Base-by-base conservation (phyloP, 2,888 invertebrate genomes). In the Volucella zonaria region DNA sequence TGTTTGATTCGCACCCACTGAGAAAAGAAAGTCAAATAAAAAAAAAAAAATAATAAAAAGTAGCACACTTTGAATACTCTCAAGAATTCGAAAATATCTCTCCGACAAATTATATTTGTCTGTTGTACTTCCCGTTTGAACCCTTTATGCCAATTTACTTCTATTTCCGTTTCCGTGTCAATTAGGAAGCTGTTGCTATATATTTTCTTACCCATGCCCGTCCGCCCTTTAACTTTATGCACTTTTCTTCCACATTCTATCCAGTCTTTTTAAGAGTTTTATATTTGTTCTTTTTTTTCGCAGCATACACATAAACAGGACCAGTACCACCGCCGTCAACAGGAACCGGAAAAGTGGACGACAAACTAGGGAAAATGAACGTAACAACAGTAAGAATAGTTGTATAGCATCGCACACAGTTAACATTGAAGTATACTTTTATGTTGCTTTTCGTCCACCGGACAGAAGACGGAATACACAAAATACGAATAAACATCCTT, bases 301-400 rank as follows among this genome's bases (percentile, higher is more conserved):
- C 70, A 71, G 66, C 64, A 61, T 70, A 68, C 66, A 64, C 47
- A 66, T 31, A 31, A 31, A 31, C 31, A 31, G 31, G 31, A 31
- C 45, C 10, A 80, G 54, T 54, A 75, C 71, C 67, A 75, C 83
- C 56, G 67, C 66, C 79, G 79, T 66, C 67, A 83, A 75, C 79
- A 83, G 83, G 83, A 83, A 83, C 83, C 83, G 83, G 83, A 83
- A 83, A 83, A 83, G 79, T 83, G 83, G 83, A 83, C 79, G 79
- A 80, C 79, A 83, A 83, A 83, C 83, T 83, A 83, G 45, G 71
- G 66, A 76, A 75, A 66, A 79, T 79, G 78, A 83, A 79, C 49
- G 52, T 64, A 31, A 75, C 70, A 76, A 61, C 76, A 54, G 54
- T 64, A 73, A 51, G 59, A 58, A 42, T 58, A 58, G 51, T 58